Evolutionary conservation across 2,797 vertebrate genomes (phyloP).

Genomic region (Sphenopsis melanotis): DNA sequence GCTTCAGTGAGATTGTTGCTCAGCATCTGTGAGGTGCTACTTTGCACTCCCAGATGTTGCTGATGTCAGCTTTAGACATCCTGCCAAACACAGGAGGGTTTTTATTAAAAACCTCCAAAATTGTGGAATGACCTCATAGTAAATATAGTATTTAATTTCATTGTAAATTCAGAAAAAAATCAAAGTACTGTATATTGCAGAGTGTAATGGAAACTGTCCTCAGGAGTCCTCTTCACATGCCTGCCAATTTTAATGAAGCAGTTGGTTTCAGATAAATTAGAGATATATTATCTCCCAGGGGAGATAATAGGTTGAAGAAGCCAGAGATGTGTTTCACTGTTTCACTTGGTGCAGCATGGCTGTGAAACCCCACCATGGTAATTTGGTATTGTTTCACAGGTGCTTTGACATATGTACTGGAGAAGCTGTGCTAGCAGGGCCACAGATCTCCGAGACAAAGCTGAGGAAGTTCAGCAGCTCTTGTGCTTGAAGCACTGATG

Average conservation of each 20-base stretch:
- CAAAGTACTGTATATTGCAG: not conserved
- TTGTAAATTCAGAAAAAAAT: not conserved
- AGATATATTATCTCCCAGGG: not conserved
- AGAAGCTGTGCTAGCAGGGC: not conserved
- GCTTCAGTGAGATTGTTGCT: conserved; percentile 1
- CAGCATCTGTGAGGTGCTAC: conserved; percentile 11
- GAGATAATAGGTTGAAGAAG: not conserved
- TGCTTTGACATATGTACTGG: not conserved
- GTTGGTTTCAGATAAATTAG: not conserved
- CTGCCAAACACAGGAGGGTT: not conserved
- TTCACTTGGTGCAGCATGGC: not conserved
- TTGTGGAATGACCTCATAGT: not conserved
- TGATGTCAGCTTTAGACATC: not conserved
- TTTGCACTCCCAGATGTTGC: conserved; percentile 7
- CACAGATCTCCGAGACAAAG: not conserved
- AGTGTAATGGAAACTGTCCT: not conserved
- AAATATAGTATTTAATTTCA: not conserved
- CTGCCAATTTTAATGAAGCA: conserved; percentile 18
- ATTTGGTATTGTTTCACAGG: not conserved
- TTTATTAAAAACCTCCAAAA: not conserved
- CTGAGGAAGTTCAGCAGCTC: not conserved
- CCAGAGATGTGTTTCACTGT: not conserved
- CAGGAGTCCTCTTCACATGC: not conserved
- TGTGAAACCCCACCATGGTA: not conserved
- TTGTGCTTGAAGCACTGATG: not conserved